Percentiles rank a stretch among this genome's conserved stretches.
Conservation (phyloP, 2,888 invertebrate genomes). For the Polydrusus cervinus region DNA sequence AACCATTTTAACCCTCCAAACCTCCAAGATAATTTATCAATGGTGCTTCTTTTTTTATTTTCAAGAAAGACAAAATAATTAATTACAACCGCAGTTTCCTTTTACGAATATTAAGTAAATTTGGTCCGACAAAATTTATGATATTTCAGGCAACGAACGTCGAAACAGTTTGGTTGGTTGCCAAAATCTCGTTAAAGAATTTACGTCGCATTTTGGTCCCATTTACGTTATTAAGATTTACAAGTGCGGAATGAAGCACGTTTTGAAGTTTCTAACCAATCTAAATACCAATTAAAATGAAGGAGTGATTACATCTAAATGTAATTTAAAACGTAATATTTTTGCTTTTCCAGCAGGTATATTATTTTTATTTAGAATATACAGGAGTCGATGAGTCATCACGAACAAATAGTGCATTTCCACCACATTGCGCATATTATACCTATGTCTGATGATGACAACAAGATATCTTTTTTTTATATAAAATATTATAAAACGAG, state of each 20-base stretch:
- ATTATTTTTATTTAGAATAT: not conserved
- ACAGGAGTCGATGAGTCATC: no score
- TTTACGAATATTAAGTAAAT: slow-evolving; percentile 45
- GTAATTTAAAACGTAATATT: not conserved
- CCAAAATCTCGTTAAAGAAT: slow-evolving; percentile 33
- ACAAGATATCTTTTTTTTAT: no score
- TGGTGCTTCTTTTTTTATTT: slow-evolving; percentile 4
- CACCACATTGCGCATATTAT: no score
- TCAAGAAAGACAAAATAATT: slow-evolving; percentile 14
- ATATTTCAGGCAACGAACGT: slow-evolving; percentile 10
- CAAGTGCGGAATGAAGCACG: slow-evolving; percentile 9
- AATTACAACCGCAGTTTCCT: slow-evolving; percentile 31
- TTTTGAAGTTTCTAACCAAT: not conserved
- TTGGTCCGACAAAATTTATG: slow-evolving; percentile 36
- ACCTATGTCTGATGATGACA: no score
- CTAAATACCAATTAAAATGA: not conserved
- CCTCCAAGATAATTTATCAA: slow-evolving; percentile 16
- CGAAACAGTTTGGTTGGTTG: slow-evolving; percentile 37
- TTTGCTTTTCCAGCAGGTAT: not conserved
- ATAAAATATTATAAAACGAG: no score
- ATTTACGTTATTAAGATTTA: slow-evolving; percentile 21
- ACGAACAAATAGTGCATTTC: no score
- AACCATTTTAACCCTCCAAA: not conserved
- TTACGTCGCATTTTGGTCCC: slow-evolving; percentile 12
- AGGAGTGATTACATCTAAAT: slow-evolving; percentile 1